Evolutionary conservation across 2,888 invertebrate genomes (phyloP).

Genomic region (Tetanocera ferruginea): DNA sequence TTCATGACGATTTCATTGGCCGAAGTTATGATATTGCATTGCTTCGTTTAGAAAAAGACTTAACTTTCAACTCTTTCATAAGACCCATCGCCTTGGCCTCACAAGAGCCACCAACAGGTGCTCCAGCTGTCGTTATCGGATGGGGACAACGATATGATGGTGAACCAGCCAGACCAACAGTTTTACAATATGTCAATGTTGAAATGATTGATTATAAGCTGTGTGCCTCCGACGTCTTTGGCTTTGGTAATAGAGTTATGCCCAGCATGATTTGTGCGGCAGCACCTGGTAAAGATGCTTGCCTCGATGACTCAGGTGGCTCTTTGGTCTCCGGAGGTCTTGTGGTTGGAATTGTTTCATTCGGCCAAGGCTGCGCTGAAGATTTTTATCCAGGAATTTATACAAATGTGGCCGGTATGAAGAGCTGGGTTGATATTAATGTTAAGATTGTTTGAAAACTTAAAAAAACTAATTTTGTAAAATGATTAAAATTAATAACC

Average conservation of each 20-base stretch:
- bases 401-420: conserved; percentile 49
- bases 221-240: conserved; percentile 69
- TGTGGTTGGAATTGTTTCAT: conserved; percentile 58
- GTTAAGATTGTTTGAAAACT: too few species aligned
- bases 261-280: conserved; percentile 55
- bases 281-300: conserved; percentile 50
- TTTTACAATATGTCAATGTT: conserved; percentile 70
- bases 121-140: conserved; percentile 51
- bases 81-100: conserved; percentile 68
- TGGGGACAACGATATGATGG: conserved; percentile 62
- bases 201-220: conserved; percentile 62
- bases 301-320: conserved; percentile 60
- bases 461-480: too few species aligned
- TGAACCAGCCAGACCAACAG: conserved; percentile 50
- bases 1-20: conserved; percentile 71
- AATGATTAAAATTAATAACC: too few species aligned
- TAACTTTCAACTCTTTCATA: conserved; percentile 68
- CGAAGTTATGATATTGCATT: conserved; percentile 72
- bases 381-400: conserved; percentile 55
- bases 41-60: conserved; percentile 70
- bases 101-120: conserved; percentile 51
- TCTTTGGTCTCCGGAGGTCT: conserved; percentile 50
- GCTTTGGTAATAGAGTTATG: conserved; percentile 45
- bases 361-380: conserved; percentile 56
- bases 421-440: conserved; percentile 49